Base-by-base conservation (phyloP, 23 tunicate species). In the Trididemnum clinides region DNA sequence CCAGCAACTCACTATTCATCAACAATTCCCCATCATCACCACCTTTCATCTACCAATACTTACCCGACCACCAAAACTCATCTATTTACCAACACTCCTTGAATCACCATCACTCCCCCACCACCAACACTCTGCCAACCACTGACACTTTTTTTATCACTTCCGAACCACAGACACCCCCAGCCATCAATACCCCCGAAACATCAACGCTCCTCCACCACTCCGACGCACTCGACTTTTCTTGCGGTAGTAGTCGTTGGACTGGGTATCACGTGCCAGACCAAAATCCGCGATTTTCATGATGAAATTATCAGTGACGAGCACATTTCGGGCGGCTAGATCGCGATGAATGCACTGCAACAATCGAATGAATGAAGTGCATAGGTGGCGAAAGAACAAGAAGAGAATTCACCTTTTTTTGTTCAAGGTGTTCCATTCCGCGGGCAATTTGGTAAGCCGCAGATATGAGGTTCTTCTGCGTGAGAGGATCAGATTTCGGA, bases 201-300 rank as follows among this genome's bases (percentile, higher is more conserved):
- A n/a, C n/a, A n/a, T n/a, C n/a, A n/a, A n/a, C n/a, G n/a, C n/a
- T n/a, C n/a, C n/a, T n/a, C n/a, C n/a, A n/a, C 15, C 54, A 15
- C 54, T 44, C 23, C 69, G 5, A 87, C 97, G 31, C 28, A 92
- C 97, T 76, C 92, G 64, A 3, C 92, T 84, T 44, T 84, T 84
- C 64, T 92, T 92, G 57, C 97, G 85, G 91, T 92, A 92, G 64
- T 92, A 92, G 39, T 92, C 97, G 15, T 90, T 49, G 12, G 85
- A 87, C 28, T 92, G 65, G 76, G 90, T 78, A 39, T 89, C 91
- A 0, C 98, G 88, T 0, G 95, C 94, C 39, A 95, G 89, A 12
- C 98, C 98, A 64, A 95, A 95, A 74, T 95, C 98, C 57, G 95
- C 91, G 33, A 95, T 95, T 85, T 95, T 95, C 94, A 90, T 90